Percentiles rank a stretch among this genome's conserved stretches.
phyloP scores from a whole-genome alignment of 1,140 invertebrate species.

The Eriosoma lanigerum region DNA sequence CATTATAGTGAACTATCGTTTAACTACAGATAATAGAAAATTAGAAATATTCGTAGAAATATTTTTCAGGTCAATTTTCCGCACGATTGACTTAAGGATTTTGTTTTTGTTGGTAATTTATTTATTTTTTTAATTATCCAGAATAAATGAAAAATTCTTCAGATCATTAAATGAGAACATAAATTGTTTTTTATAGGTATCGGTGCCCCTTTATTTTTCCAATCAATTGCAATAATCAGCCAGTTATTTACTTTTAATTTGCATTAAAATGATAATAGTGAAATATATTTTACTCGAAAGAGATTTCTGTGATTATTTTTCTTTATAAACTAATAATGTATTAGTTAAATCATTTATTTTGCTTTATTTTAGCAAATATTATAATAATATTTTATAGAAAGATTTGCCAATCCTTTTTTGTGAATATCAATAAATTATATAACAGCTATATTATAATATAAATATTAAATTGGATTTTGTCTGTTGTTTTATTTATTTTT shows the following conservation, averaged over 20 bases:
- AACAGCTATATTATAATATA: no score
- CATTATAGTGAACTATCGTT: no score
- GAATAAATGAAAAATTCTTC: not conserved
- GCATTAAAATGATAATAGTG: not conserved
- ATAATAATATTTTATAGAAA: not conserved
- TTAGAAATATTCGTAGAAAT: not conserved
- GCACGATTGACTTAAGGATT: not conserved
- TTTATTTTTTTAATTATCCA: not conserved
- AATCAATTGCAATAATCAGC: no score
- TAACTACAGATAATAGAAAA: not conserved
- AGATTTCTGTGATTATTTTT: not conserved
- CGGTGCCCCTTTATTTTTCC: not conserved
- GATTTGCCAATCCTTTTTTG: no score
- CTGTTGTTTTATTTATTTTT: not conserved
- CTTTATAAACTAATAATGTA: not conserved
- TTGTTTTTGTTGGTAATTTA: not conserved
- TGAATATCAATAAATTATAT: no score
- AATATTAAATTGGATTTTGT: not conserved
- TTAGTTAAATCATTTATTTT: not conserved
- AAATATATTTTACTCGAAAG: not conserved
- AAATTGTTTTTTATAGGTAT: not conserved
- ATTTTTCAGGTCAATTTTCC: not conserved
- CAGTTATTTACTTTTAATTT: not conserved
- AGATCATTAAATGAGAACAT: not conserved
- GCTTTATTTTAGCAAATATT: not conserved